phyloP scores from a whole-genome alignment of 2,888 invertebrate species.

The Catotricha subobsoleta region DNA sequence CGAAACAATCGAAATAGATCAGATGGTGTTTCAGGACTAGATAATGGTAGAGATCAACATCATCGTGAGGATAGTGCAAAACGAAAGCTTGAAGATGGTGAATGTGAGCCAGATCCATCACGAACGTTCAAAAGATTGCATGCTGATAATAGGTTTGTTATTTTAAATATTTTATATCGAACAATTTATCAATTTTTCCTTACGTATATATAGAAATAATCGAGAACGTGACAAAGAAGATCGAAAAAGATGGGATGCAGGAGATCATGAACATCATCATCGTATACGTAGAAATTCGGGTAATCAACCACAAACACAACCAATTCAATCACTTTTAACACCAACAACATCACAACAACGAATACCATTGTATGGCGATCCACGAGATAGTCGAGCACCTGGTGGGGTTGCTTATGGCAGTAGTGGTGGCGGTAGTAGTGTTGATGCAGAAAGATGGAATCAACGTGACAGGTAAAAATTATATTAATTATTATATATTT shows the following conservation, averaged over 20 bases:
- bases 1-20: not conserved
- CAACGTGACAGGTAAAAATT: constrained; percentile 22
- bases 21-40: constrained; percentile 5
- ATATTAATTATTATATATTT: constrained; percentile 17
- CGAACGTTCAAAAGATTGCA: constrained; percentile 29
- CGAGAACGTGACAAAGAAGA: constrained; percentile 22
- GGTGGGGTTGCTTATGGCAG: not conserved
- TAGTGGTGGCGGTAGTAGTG: constrained; percentile 16
- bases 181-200: not conserved
- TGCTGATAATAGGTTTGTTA: constrained; percentile 25
- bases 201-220: constrained; percentile 13
- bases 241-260: constrained; percentile 25
- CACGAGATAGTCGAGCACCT: constrained; percentile 6
- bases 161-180: not conserved
- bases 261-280: constrained; percentile 12
- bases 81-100: constrained; percentile 40
- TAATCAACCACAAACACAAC: constrained; percentile 15
- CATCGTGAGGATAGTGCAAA: constrained; percentile 15
- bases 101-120: constrained; percentile 32
- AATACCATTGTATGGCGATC: constrained; percentile 8
- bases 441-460: constrained; percentile 22
- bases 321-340: constrained; percentile 6
- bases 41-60: constrained; percentile 8
- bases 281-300: constrained; percentile 29
- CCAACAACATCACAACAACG: constrained; percentile 15